Evolutionary conservation across 2,888 invertebrate genomes (phyloP).

Genomic region (Xestia rhomboidea): DNA sequence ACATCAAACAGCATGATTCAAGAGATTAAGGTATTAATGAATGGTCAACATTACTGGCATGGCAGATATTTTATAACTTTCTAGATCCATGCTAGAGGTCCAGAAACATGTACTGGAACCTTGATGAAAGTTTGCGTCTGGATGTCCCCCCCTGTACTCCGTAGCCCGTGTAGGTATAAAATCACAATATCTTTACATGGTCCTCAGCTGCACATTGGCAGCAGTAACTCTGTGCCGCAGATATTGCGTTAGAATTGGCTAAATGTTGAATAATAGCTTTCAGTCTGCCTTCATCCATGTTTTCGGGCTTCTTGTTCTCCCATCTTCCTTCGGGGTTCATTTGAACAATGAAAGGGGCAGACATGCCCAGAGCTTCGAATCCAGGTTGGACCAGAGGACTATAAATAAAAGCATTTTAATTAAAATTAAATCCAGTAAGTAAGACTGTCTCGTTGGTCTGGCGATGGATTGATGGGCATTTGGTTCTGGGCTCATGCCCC

Average conservation of each 20-base stretch:
- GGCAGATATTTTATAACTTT: neutral
- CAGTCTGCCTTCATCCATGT: conserved; percentile 80
- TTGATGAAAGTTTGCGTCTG: neutral
- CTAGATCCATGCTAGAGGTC: neutral
- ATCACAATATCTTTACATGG: conserved; percentile 66
- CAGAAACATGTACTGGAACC: neutral
- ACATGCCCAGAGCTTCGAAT: conserved; percentile 77
- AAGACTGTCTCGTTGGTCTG: neutral
- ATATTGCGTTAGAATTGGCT: conserved; percentile 78
- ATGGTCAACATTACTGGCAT: neutral
- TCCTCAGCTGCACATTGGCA: conserved; percentile 80
- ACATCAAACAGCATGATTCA: neutral
- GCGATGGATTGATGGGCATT: no score
- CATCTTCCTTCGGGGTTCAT: conserved; percentile 85
- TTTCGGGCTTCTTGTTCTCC: conserved; percentile 78
- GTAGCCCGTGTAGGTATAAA: neutral
- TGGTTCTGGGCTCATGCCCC: no score
- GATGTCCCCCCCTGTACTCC: neutral
- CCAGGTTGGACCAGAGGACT: conserved; percentile 80
- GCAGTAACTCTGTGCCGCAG: conserved; percentile 84
- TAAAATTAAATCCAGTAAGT: neutral
- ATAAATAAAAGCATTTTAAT: neutral
- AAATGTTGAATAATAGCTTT: conserved; percentile 81
- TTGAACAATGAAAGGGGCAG: conserved; percentile 78
- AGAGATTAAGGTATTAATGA: neutral